Evolutionary conservation across 2,888 invertebrate genomes (phyloP), one percentile per base, ranked within the genome.

Genomic region (Nymphalis polychloros): DNA sequence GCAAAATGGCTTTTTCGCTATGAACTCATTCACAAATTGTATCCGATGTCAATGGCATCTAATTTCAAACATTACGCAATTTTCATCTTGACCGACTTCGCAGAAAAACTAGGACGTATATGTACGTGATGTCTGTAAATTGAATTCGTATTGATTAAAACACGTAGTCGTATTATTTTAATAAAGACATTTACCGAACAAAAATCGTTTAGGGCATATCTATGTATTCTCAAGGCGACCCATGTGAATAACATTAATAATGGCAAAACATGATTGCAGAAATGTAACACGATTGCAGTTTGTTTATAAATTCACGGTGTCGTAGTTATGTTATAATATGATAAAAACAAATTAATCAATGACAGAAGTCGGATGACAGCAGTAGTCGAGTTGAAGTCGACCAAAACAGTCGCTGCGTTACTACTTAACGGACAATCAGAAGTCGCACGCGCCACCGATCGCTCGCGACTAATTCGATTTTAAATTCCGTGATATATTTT

Each of bases 311-410:
- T 73, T 76, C 73, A 60, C 69, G 69, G 73, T 75, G 75, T 77
- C 71, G 72, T 75, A 75, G 82, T 86, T 85, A 87, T 88, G 88
- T 88, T 87, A 89, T 87, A 85, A 82, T 83, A 75, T 84, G 86
- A 89, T 89, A 90, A 89, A 88, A 81, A 88, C 87, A 86, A 90
- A 90, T 88, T 89, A 89, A 89, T 90, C 84, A 83, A 84, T 84
- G 84, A 81, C 83, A 83, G 76, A 83, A 75, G 76, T 81, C 84
- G 85, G 84, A 88, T 88, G 88, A 89, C 87, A 87, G 77, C 88
- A 90, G 91, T 90, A 81, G 81, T 78, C 79, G 81, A 78, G 80
- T 75, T 75, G 79, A 72, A 79, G 84, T 80, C 81, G 83, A 74
- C 74, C 83, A 81, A 80, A 81, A 76, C 87, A 82, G 79, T 81